Evolutionary conservation across 2,888 invertebrate species (phyloP), one percentile per base, ranked within the genome.

Genomic region (Bembecia ichneumoniformis): DNA sequence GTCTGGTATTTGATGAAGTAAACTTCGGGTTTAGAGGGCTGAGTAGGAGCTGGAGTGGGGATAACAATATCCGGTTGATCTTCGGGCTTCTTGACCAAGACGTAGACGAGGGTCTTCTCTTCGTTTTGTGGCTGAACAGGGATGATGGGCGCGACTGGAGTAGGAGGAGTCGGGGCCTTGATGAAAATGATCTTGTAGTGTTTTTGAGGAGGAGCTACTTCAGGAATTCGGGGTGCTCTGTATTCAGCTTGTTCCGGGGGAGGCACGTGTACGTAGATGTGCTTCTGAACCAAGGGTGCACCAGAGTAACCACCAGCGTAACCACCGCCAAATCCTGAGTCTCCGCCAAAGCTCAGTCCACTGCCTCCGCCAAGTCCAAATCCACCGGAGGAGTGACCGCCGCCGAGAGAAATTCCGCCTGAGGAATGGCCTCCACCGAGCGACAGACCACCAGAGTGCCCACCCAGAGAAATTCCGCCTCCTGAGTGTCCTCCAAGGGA

Each of bases 121-220:
- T 94, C 94, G 78, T 95, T 94, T 73, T 94, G 94, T 53, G 92
- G 91, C 74, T 93, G 92, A 35, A 92, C 77, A 34, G 95, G 94
- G 58, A 95, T 94, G 56, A 94, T 90, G 57, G 95, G 95, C 0
- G 92, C 94, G 56, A 93, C 92, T 53, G 94, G 94, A 54, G 94
- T 91, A 54, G 94, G 94, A 54, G 94, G 91, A 62, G 95, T 91
- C 66, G 95, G 95, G 50, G 95, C 95, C 89, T 96, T 96, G 83
- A 96, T 96, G 90, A 96, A 96, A 86, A 96, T 95, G 77, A 96
- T 96, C 76, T 96, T 96, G 90, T 96, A 95, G 80, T 95, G 95
- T 68, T 95, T 95, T 81, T 95, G 95, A 46, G 95, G 90, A 58
- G 93, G 92, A 47, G 92, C 91, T 1, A 91, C 87, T 14, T 89